These are phyloP conservation scores for Apotomis turbidana DNA, from an alignment of 2,888 invertebrate genomes.

Conservation along the genomic window DNA sequence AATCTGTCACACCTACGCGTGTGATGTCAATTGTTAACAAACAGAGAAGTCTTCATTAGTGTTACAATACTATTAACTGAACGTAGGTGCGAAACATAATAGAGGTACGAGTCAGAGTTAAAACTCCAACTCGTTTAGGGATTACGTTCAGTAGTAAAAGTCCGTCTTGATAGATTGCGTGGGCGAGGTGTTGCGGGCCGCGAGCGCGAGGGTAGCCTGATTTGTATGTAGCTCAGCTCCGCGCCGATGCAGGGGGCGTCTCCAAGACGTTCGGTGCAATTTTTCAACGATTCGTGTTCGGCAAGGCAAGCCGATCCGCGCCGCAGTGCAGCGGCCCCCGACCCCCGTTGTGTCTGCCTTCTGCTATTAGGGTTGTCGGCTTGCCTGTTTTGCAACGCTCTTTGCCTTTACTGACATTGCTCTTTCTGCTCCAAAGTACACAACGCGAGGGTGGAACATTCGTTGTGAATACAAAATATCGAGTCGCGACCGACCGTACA, in stretches of 20 bases:
- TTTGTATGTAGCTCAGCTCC: conserved; percentile 76
- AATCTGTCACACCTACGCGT: conserved; percentile 22
- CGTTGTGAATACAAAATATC: conserved; percentile 18
- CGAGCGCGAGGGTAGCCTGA: conserved; percentile 58
- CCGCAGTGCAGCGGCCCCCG: conserved; percentile 59
- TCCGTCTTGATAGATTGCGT: conserved; percentile 29
- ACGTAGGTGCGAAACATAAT: neutral
- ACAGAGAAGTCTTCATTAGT: conserved; percentile 2
- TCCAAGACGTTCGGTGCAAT: conserved; percentile 78
- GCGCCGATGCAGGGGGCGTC: conserved; percentile 66
- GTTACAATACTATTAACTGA: conserved; percentile 3
- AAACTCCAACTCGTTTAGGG: conserved; percentile 20
- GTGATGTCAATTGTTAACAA: conserved; percentile 13
- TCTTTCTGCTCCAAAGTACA: conserved; percentile 8
- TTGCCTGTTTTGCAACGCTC: conserved; percentile 23
- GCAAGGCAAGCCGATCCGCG: conserved; percentile 65
- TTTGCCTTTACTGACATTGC: conserved; percentile 7
- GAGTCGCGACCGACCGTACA: neutral
- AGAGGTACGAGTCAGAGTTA: neutral
- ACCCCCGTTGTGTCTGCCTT: conserved; percentile 45
- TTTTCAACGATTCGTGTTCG: conserved; percentile 80
- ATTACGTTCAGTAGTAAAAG: conserved; percentile 30
- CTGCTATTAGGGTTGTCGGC: conserved; percentile 34
- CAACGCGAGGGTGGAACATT: conserved; percentile 3
- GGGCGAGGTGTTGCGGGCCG: conserved; percentile 46